Evolutionary conservation across 2,113 vertebrate genomes (phyloP).

Genomic region (Aegotheles bennettii): DNA sequence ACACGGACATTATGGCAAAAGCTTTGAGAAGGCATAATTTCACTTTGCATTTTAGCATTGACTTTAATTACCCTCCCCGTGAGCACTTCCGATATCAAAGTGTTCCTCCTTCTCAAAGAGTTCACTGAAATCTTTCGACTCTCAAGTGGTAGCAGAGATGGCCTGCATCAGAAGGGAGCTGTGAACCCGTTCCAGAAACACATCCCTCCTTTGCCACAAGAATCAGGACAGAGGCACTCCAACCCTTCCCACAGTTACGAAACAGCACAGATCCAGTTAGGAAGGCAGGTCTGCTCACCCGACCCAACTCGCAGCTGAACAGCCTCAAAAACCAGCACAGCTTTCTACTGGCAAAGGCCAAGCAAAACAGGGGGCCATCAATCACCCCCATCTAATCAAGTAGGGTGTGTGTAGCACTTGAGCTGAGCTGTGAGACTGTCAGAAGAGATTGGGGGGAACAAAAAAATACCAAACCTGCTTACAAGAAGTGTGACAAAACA

Average conservation of each 20-base stretch:
- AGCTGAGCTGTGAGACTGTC: not conserved
- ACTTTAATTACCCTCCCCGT: not conserved
- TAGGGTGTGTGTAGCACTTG: not conserved
- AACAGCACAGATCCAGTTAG: not conserved
- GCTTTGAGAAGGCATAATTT: not conserved
- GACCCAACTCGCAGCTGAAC: not conserved
- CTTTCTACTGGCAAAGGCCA: not conserved
- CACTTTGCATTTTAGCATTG: not conserved
- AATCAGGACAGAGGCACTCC: conserved; percentile 14
- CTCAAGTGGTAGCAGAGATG: not conserved
- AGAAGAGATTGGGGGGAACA: not conserved
- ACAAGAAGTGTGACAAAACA: not conserved
- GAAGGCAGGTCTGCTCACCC: not conserved
- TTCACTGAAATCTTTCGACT: not conserved
- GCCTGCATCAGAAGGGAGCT: not conserved
- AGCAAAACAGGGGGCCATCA: not conserved
- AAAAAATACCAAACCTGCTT: not conserved
- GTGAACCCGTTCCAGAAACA: not conserved
- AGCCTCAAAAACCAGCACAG: not conserved
- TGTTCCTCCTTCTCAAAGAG: not conserved
- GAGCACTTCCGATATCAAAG: not conserved
- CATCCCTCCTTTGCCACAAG: not conserved
- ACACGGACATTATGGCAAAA: rapidly evolving
- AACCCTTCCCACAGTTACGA: not conserved
- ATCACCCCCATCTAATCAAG: not conserved